Evolutionary conservation across 1,140 invertebrate genomes (phyloP), one percentile per base, ranked within the genome.

Genomic region (Hestina assimilis): DNA sequence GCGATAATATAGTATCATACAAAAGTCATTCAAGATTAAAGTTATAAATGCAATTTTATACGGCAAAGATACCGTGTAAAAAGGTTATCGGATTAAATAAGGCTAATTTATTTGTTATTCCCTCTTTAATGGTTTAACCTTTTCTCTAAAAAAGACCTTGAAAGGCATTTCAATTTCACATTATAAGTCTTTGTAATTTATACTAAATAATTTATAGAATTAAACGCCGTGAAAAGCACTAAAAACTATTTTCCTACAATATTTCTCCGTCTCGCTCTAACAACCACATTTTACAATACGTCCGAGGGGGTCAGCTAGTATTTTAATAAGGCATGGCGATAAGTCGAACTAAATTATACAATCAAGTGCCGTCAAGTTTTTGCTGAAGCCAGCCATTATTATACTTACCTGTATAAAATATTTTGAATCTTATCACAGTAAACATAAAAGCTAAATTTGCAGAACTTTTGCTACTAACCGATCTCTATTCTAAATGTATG

Each of bases 301-400:
- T 14, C 17, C 43, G 60, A 59, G 48, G 40, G 47, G 53, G 41
- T 46, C 24, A 29, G 12, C 15, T 15, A 14, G n/a, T 20, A 21
- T 26, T 24, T 42, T 59, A 43, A 53, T 53, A 59, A 54, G 51
- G 33, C 47, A 50, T 50, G 35, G 50, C 50, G 55, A 58, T 58
- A 58, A 58, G 47, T 51, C 4, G 38, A 42, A 48, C 29, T 35
- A 55, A 50, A 61, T 61, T 65, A 57, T 59, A 33, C 62, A 63
- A 54, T 63, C 56, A 58, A 47, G 51, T 40, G 35, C 52, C 53
- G 29, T 61, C 55, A 59, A 63, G 65, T 67, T 67, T 67, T 67
- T 67, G 58, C 55, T 53, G 40, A 54, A 52, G 42, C 15, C 61
- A 57, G 56, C 61, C 61, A 68, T 68, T 68, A 47, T 62, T 59